phyloP scores from a whole-genome alignment of 2,888 invertebrate genomes.

The Odontocerum albicorne region DNA sequence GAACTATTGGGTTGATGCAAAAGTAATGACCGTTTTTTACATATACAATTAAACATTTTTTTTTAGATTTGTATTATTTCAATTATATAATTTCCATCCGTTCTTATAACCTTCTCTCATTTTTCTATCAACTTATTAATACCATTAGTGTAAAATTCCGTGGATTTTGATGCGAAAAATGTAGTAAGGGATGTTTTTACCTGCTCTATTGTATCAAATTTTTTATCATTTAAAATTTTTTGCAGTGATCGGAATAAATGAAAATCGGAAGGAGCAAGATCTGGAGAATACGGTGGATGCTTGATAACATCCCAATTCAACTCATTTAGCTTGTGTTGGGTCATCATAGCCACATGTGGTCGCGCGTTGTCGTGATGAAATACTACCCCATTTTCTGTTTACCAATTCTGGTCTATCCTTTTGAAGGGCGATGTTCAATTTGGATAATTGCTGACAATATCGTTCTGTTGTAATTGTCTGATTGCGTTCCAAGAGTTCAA shows the following conservation, averaged over 20 bases:
- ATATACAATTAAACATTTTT: too few relatives aligned
- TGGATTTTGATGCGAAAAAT: too few relatives aligned
- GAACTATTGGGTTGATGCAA: too few relatives aligned
- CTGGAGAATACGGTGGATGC: conserved; percentile 21
- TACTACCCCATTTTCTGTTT: conserved; percentile 16
- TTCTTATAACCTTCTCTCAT: too few relatives aligned
- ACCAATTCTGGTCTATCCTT: conserved; percentile 24
- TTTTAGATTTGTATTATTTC: too few relatives aligned
- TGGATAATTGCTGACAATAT: conserved; percentile 25
- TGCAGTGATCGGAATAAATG: conserved; percentile 21
- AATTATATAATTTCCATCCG: too few relatives aligned
- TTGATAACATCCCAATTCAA: conserved; percentile 24
- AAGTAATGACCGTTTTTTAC: too few relatives aligned
- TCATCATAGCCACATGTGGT: conserved; percentile 16
- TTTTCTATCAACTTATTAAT: too few relatives aligned
- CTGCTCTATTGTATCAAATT: too few relatives aligned
- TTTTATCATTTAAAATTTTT: too few relatives aligned
- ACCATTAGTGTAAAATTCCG: too few relatives aligned
- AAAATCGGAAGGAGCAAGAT: conserved; percentile 22
- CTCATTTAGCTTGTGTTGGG: conserved; percentile 23
- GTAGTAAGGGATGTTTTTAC: too few relatives aligned
- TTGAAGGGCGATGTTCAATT: conserved; percentile 23
- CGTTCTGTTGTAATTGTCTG: conserved; percentile 25
- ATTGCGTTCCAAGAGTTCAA: conserved; percentile 22
- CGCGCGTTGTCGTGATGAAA: conserved; percentile 9